Evolutionary conservation across 2,113 vertebrate genomes (phyloP).

Genomic region (Prinia subflava): DNA sequence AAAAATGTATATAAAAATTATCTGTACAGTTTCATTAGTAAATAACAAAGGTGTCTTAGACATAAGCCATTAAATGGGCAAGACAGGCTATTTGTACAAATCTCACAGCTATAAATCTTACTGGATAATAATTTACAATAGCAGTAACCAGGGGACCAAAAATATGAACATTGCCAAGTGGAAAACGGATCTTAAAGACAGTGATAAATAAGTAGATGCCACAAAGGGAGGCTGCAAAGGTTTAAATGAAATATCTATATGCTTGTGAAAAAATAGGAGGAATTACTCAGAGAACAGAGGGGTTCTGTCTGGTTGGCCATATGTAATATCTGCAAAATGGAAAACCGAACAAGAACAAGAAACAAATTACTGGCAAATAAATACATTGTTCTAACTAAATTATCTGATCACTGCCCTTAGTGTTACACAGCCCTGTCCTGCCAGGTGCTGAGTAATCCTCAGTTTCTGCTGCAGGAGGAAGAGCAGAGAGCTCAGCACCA

Average conservation of each 20-base stretch:
- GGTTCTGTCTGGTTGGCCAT: background rate
- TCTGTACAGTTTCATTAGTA: conserved; percentile 5
- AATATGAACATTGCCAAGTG: conserved; percentile 32
- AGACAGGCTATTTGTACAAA: conserved; percentile 37
- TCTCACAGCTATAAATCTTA: conserved; percentile 37
- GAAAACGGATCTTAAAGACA: conserved; percentile 44
- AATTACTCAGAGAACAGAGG: conserved; percentile 23
- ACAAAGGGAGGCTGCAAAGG: conserved; percentile 26
- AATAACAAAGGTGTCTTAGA: conserved; percentile 35
- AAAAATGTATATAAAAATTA: background rate
- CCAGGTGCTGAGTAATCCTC: background rate
- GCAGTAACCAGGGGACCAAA: conserved; percentile 42
- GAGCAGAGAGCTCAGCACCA: background rate
- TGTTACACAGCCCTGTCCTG: background rate
- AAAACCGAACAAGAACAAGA: conserved; percentile 2
- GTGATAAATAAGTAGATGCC: conserved; percentile 61
- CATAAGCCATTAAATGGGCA: conserved; percentile 18
- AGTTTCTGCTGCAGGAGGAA: background rate
- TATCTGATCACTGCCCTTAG: background rate
- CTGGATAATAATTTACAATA: conserved; percentile 51
- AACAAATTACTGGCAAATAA: conserved; percentile 5
- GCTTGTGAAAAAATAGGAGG: background rate
- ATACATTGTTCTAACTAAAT: background rate
- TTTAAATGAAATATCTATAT: conserved; percentile 50
- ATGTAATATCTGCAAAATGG: background rate